phyloP scores from a whole-genome alignment of 2,113 vertebrate species.

The Taxidea taxus region DNA sequence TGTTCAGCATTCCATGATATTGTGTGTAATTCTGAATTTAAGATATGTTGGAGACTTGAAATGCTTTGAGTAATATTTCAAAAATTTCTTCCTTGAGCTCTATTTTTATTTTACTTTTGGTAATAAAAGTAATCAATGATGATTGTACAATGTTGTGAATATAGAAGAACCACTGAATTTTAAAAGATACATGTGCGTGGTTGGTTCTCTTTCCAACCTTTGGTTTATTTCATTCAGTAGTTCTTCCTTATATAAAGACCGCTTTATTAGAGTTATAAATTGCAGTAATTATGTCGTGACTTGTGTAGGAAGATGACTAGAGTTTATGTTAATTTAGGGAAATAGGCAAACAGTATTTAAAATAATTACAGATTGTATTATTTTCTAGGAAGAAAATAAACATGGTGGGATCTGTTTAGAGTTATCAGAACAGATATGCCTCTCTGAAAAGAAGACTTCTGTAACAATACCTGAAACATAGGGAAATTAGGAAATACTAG shows the following conservation, averaged over 20 bases:
- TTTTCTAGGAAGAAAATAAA: conserved; percentile 11
- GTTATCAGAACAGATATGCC: not conserved
- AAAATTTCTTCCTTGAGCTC: not conserved
- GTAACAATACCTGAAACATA: not conserved
- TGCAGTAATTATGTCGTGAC: not conserved
- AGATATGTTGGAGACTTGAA: not conserved
- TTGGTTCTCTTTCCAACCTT: not conserved
- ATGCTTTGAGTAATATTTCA: not conserved
- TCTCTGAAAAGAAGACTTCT: not conserved
- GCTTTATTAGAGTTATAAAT: not conserved
- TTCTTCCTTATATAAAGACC: not conserved
- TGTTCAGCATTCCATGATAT: not conserved
- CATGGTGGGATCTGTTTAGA: not conserved
- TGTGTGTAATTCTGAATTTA: not conserved
- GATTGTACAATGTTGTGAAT: not conserved
- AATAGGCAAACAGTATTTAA: not conserved
- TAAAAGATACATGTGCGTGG: not conserved
- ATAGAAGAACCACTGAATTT: not conserved
- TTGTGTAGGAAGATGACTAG: not conserved
- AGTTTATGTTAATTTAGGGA: conserved; percentile 13
- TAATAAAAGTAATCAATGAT: not conserved
- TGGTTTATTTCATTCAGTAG: not conserved
- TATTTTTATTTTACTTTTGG: conserved; percentile 20
- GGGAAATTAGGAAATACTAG: not conserved
- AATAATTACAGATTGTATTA: not conserved